Evolutionary conservation across 2,113 vertebrate genomes (phyloP).

Genomic region (Ellobius talpinus): DNA sequence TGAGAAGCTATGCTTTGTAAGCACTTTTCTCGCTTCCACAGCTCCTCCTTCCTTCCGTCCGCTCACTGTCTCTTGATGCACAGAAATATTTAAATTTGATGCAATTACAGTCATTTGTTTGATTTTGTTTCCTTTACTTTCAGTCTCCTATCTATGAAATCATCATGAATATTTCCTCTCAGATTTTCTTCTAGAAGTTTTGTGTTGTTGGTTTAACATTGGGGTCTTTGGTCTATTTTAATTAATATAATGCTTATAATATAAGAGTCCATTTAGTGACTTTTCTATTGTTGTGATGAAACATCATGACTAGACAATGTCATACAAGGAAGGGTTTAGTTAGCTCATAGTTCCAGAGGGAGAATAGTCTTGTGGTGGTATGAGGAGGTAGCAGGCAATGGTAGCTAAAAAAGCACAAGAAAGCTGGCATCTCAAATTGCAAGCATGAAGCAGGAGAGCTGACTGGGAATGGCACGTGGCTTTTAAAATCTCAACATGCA

Average conservation of each 20-base stretch:
- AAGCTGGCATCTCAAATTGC: neutral
- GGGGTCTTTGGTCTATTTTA: neutral
- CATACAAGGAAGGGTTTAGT: neutral
- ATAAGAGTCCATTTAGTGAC: neutral
- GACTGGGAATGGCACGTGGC: neutral
- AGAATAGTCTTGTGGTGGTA: neutral
- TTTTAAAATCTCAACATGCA: neutral
- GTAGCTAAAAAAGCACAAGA: neutral
- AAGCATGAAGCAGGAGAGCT: neutral
- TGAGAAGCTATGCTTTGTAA: neutral
- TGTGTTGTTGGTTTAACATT: neutral
- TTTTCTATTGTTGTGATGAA: neutral
- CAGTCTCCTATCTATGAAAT: neutral
- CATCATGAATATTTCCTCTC: neutral
- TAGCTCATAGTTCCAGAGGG: neutral
- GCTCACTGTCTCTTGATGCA: neutral
- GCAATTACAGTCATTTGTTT: neutral
- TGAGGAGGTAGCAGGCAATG: neutral
- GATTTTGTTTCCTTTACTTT: neutral
- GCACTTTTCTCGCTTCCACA: neutral
- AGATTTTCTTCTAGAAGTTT: slow-evolving; percentile 3
- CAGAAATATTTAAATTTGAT: neutral
- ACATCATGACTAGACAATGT: neutral
- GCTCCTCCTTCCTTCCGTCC: neutral
- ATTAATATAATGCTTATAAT: neutral